Evolutionary conservation across 2,797 vertebrate species (phyloP), one percentile per base, ranked within the genome.

Genomic region (Petrocephalus schoutedeni): DNA sequence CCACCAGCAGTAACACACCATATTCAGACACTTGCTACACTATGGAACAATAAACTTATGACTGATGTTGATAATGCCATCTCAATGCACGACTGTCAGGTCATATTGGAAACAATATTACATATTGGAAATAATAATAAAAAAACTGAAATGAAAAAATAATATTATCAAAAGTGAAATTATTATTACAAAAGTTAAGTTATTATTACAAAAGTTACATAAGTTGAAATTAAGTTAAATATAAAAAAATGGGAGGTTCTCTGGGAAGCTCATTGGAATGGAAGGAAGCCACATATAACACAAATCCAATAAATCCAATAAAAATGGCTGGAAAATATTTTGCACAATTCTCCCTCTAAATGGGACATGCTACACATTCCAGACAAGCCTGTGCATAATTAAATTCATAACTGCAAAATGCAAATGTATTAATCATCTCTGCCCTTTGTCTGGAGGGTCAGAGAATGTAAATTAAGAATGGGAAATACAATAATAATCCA

Each of bases 401-500:
- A 61, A 88, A 83, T 88, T 87, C 61, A 85, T 41, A 85, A 85
- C 71, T 87, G 54, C 88, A 86, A 88, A 67, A 88, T 74, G 61
- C 32, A 54, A 87, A 64, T 86, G 87, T 58, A 12, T 87, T 88
- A 87, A 88, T 89, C 88, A 28, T 19, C 51, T 28, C 59, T 9
- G 4, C 77, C 74, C 82, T 36, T 51, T 64, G 85, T 85, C 45
- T 21, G 87, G 36, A 21, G 56, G 49, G 83, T 71, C 32, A 82
- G 82, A 83, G 88, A 87, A 32, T 67, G 59, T 86, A 87, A 86
- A 84, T 88, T 87, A 58, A 85, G 84, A 86, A 86, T 87, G 84
- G 84, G 77, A 89, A 90, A 87, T 88, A 87, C 77, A 82, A 21
- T 45, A 82, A 82, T 88, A 74, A 86, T 86, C 87, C 56, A 90